phyloP scores from a whole-genome alignment of 2,797 vertebrate genomes.

The Morelia viridis region DNA sequence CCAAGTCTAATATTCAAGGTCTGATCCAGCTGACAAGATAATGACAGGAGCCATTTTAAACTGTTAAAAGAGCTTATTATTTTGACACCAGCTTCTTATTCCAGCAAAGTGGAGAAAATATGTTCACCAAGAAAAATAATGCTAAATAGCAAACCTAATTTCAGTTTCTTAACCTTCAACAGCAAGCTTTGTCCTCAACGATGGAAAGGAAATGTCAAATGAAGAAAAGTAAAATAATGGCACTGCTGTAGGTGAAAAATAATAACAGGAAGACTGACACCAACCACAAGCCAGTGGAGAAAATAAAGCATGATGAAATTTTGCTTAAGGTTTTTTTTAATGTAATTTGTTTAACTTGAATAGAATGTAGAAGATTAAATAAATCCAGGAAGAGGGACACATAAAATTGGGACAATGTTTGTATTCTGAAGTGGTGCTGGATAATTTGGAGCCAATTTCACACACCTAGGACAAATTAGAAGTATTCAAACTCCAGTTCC shows the following conservation, averaged over 20 bases:
- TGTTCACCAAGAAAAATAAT: constrained; percentile 61
- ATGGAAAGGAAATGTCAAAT: constrained; percentile 51
- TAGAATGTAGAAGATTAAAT: background rate
- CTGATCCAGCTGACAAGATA: constrained; percentile 61
- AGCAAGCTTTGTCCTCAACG: constrained; percentile 29
- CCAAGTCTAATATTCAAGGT: constrained; percentile 50
- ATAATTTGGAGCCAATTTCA: background rate
- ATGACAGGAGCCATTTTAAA: constrained; percentile 61
- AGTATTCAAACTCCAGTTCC: background rate
- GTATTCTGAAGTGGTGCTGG: background rate
- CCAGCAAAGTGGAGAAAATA: constrained; percentile 49
- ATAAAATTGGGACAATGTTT: background rate
- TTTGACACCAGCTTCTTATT: constrained; percentile 62
- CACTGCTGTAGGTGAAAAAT: background rate
- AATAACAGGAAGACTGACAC: constrained; percentile 6
- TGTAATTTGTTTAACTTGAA: background rate
- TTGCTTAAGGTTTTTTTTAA: background rate
- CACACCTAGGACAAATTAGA: background rate
- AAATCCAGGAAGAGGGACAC: background rate
- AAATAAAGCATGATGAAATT: constrained; percentile 17
- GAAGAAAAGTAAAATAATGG: background rate
- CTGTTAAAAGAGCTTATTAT: constrained; percentile 57
- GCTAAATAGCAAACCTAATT: constrained; percentile 61
- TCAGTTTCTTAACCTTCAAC: constrained; percentile 54
- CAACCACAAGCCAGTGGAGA: constrained; percentile 34